Percentiles rank a stretch among this genome's conserved stretches.
These are phyloP conservation scores for Physeter macrocephalus DNA, from an alignment of 2,113 vertebrate genomes.

Conservation along the genomic window DNA sequence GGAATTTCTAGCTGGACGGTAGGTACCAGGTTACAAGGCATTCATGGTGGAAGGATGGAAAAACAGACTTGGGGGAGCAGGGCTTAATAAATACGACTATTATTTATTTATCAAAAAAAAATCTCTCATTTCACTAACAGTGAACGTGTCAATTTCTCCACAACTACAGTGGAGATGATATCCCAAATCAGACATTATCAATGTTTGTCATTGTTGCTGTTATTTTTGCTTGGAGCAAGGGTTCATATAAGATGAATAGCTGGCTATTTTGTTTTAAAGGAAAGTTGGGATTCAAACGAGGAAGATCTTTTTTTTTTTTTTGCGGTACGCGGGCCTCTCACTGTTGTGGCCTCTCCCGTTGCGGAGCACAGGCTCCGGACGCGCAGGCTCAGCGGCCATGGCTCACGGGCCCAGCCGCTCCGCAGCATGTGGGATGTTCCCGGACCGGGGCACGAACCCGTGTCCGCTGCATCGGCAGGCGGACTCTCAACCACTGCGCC, in stretches of 20 bases:
- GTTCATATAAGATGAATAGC: background rate
- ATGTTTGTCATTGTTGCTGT: background rate
- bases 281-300: background rate
- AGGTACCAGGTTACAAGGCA: background rate
- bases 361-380: no score
- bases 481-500: no score
- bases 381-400: no score
- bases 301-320: background rate
- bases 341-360: no score
- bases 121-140: background rate
- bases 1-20: background rate
- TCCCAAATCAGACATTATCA: background rate
- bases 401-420: no score
- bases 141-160: background rate
- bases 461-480: no score
- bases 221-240: background rate
- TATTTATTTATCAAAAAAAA: background rate
- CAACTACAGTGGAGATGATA: background rate
- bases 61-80: background rate
- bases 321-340: no score
- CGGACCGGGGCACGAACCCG: no score
- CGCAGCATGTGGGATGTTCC: no score
- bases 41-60: background rate
- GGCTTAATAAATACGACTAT: background rate
- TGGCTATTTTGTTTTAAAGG: background rate